Base-by-base conservation (phyloP, 2,888 invertebrate species). In the Lysandra coridon region DNA sequence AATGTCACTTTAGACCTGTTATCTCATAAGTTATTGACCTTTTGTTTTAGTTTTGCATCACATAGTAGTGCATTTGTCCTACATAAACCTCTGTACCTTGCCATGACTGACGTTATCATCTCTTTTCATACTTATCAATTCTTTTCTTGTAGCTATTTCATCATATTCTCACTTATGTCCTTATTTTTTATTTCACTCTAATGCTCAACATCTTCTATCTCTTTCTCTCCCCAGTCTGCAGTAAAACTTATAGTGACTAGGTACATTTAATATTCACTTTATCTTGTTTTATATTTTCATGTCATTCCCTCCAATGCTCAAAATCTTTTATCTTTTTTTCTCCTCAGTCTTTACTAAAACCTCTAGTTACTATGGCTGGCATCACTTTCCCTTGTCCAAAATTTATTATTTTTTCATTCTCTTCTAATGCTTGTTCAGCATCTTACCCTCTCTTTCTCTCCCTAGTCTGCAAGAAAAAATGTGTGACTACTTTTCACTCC, bases 31-130 rank as follows among this genome's bases (percentile, higher is more conserved):
- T 75, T 49, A 30, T 49, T 75, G 44, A 75, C 75, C 49, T 49
- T 75, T 75, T 75, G 49, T 49, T 44, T 75, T 75, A 75, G 49
- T 75, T 49, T 75, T 44, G 23, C 75, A 49, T 30, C 53, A 14
- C 10, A 57, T 57, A 57, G 1, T 57, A 57, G 4, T 57, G 57
- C 57, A 17, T 3, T 3, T 57, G 57, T 4, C 1, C 17, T 57
- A 57, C 17, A 57, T 57, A 57, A 4, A 17, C 57, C 4, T 37
- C 37, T 37, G 3, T 4, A 17, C 17, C 17, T 57, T 57, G 17
- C 17, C 17, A 53, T 53, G 14, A 14, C 4, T 53, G 53, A 1
- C 14, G 4, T 62, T 62, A n/a, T 64, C 64, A 30, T 64, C 64
- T 30, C 30, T 64, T 30, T 7, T 64, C 30, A 57, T 57, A 57